Conservation (phyloP, 2,797 vertebrate genomes). For the Pseudocheirus occidentalis region DNA sequence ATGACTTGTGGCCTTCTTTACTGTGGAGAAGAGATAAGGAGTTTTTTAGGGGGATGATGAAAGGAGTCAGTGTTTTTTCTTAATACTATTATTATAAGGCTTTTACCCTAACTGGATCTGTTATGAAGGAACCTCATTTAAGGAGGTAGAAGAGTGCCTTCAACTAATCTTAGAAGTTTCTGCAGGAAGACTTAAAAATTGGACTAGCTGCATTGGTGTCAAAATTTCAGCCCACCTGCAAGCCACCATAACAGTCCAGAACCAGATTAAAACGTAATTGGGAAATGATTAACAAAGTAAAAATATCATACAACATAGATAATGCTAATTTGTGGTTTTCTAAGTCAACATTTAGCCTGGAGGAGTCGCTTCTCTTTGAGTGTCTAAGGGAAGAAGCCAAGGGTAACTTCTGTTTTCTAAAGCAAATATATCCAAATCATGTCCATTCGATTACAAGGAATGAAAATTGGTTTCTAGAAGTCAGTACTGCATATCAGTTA, state of each 20-base stretch:
- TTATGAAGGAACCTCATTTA: conserved; percentile 18
- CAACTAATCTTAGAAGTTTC: neutral
- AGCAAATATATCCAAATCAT: conserved; percentile 43
- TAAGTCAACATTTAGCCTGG: neutral
- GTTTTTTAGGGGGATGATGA: neutral
- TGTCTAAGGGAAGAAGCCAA: neutral
- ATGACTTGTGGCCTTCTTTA: conserved; percentile 23
- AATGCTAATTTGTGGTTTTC: neutral
- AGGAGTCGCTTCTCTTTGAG: neutral
- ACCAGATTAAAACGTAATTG: neutral
- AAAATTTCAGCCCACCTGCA: neutral
- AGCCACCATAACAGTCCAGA: neutral
- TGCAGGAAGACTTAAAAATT: conserved; percentile 29
- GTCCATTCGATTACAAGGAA: neutral
- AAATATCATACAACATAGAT: conserved; percentile 35
- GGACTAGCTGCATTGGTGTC: neutral
- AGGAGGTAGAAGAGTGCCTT: neutral
- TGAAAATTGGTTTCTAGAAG: neutral
- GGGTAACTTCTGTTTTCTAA: conserved; percentile 26
- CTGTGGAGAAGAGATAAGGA: conserved; percentile 5
- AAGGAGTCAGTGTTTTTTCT: conserved; percentile 28
- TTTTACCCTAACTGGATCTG: neutral
- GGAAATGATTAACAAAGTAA: conserved; percentile 4
- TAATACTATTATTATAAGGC: neutral
- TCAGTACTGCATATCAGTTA: neutral